Evolutionary conservation across 1,140 invertebrate genomes (phyloP).

Genomic region (Conus ventricosus): DNA sequence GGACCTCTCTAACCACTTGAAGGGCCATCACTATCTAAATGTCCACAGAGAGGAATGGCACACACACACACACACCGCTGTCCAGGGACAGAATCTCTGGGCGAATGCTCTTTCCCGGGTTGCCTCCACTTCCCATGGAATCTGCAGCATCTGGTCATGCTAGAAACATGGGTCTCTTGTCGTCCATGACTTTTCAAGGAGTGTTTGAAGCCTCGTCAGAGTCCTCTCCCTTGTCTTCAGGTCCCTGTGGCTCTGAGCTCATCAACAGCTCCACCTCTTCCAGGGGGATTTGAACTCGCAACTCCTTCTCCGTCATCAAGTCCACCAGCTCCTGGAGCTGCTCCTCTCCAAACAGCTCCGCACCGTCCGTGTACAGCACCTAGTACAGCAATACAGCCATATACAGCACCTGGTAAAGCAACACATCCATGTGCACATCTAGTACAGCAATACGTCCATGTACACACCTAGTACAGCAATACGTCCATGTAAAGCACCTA

Average conservation of each 20-base stretch:
- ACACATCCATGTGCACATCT: neutral
- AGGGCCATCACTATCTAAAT: too few relatives aligned
- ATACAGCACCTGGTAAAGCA: neutral
- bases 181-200: slow-evolving; percentile 75
- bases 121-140: neutral
- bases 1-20: too few relatives aligned
- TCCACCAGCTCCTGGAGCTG: slow-evolving; percentile 72
- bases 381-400: slow-evolving; percentile 41
- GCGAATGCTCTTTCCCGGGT: neutral
- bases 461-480: too few relatives aligned
- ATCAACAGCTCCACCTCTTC: slow-evolving; percentile 75
- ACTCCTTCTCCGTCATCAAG: slow-evolving; percentile 75
- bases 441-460: neutral
- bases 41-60: too few relatives aligned
- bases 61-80: neutral
- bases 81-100: neutral
- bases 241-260: slow-evolving; percentile 44
- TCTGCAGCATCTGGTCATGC: neutral
- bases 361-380: slow-evolving; percentile 73
- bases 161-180: slow-evolving; percentile 38
- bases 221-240: slow-evolving; percentile 61
- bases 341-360: slow-evolving; percentile 67
- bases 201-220: slow-evolving; percentile 73
- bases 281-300: slow-evolving; percentile 73
- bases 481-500: too few relatives aligned